Evolutionary conservation across 2,113 vertebrate genomes (phyloP).

Genomic region (Capra hircus): DNA sequence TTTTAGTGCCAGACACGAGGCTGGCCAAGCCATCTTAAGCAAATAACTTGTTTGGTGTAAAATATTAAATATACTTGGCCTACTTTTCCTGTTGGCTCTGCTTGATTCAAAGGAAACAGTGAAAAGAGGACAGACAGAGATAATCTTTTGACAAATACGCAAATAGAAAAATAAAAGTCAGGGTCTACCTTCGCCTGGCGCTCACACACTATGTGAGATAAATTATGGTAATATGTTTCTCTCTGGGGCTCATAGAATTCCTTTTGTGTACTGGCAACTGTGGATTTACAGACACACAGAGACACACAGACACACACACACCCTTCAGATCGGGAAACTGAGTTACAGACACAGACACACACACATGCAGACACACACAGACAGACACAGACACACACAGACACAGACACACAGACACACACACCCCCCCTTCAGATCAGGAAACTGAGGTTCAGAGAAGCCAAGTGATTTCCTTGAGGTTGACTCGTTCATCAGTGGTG

Average conservation of each 20-base stretch:
- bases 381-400: fast-evolving
- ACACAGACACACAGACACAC: too few relatives aligned
- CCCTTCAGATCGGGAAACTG: too few relatives aligned
- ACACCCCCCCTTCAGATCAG: too few relatives aligned
- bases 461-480: too few relatives aligned
- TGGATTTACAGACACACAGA: background rate
- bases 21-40: conserved; percentile 83
- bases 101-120: conserved; percentile 13
- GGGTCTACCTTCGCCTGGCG: background rate
- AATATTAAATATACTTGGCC: conserved; percentile 81
- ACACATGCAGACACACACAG: too few relatives aligned
- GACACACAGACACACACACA: too few relatives aligned
- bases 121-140: background rate
- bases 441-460: too few relatives aligned
- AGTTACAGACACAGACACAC: too few relatives aligned
- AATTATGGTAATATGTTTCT: background rate
- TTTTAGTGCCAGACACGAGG: conserved; percentile 75
- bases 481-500: too few relatives aligned
- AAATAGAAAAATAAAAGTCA: background rate
- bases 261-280: background rate
- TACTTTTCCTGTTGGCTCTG: conserved; percentile 67
- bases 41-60: conserved; percentile 83
- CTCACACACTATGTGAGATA: background rate
- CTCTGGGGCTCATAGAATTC: background rate
- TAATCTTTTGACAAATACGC: background rate